Base-by-base conservation (phyloP, 2,888 invertebrate genomes). In the Dryobotodes eremita region DNA sequence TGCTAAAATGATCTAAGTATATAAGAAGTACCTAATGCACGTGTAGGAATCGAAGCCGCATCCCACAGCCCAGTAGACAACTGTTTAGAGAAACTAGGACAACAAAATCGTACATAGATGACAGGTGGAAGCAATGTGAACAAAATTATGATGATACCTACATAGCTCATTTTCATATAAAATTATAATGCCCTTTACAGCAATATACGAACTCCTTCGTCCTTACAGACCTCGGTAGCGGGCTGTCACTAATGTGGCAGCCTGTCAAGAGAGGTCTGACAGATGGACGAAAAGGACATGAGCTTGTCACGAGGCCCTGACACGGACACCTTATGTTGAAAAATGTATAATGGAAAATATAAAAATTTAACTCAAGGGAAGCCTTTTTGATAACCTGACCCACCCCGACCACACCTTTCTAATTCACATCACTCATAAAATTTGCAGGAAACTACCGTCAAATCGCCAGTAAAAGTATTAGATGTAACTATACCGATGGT, bases 381-480 rank as follows among this genome's bases (percentile, higher is more conserved):
- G 8, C 17, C 1, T 31, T 61, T 20, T 61, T 1, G 20, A 61
- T 20, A 31, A 10, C 4, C 31, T 31, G 31, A 31, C 17, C n/a
- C 17, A 26, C 17, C 7, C 10, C 1, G 8, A 61, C 10, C 10
- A 61, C 17, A 20, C 31, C 26, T 79, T 72, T 79, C 73, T 48
- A 79, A 71, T 79, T 64, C 2, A 50, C 36, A 36, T 6, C 4
- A 26, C 15, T 48, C 13, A 53, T 26, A 13, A 64, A 46, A 61
- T 55, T 61, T 8, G 23, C 36, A 13, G 11, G 17, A 73, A 68
- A 46, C 50, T 62, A 31, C 65, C 20, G 31, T 71, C 64, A 42
- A 81, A 73, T 50, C 8, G 3, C 15, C n/a, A 59, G 46, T 65
- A 74, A 86, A 73, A 71, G 64, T 79, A 31, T 66, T 72, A 42